Evolutionary conservation across 1,140 invertebrate genomes (phyloP).

Genomic region (Neodiprion virginianus): DNA sequence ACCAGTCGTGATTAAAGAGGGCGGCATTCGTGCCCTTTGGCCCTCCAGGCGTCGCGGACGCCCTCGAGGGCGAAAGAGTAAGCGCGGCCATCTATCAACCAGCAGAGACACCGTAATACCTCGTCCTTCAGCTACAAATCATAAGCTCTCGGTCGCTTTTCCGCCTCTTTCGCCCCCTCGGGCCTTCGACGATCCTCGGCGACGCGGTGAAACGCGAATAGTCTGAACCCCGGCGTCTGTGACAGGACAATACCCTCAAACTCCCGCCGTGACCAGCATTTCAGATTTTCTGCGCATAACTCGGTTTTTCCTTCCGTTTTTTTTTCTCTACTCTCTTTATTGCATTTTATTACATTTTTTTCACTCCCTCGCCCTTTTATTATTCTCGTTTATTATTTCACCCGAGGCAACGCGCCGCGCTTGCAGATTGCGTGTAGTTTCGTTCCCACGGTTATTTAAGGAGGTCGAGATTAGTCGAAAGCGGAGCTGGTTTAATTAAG

Average conservation of each 20-base stretch:
- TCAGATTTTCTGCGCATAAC: conserved; percentile 45
- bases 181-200: background rate
- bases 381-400: too few species aligned
- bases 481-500: background rate
- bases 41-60: background rate
- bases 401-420: too few species aligned
- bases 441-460: too few species aligned
- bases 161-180: background rate
- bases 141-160: conserved; percentile 29
- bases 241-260: conserved; percentile 41
- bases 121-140: conserved; percentile 39
- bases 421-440: too few species aligned
- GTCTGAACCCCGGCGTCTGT: conserved; percentile 22
- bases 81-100: conserved; percentile 37
- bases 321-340: background rate
- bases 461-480: background rate
- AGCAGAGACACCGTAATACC: conserved; percentile 32
- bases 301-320: conserved; percentile 33
- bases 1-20: background rate
- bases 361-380: background rate
- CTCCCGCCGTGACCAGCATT: conserved; percentile 44
- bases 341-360: background rate
- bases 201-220: background rate
- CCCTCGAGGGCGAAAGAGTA: conserved; percentile 22
- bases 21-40: background rate